These are phyloP conservation scores for Colistium nudipinnis DNA, from an alignment of 2,113 vertebrate species.

Conservation along the genomic window DNA sequence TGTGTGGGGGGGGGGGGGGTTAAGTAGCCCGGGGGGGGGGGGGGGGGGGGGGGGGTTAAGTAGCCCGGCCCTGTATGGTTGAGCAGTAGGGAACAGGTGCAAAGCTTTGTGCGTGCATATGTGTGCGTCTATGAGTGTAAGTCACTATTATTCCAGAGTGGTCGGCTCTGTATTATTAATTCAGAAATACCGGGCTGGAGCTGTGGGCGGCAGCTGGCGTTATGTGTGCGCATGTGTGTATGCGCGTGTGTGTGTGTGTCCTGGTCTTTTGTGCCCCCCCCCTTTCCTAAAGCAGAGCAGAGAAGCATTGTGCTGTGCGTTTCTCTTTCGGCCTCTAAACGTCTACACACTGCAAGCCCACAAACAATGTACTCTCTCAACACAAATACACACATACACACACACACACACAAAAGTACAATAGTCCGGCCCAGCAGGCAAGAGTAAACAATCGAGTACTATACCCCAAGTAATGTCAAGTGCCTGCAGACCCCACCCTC, in stretches of 20 bases:
- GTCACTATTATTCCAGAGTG: constrained; percentile 79
- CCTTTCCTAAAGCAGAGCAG: constrained; percentile 38
- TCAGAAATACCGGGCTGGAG: constrained; percentile 77
- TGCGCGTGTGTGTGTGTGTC: constrained; percentile 27
- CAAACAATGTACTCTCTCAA: constrained; percentile 9
- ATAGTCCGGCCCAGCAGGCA: constrained; percentile 55
- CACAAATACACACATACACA: constrained; percentile 41
- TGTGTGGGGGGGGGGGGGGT: constrained; percentile 29
- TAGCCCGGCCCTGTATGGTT: constrained; percentile 63
- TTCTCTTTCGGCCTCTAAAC: constrained; percentile 57
- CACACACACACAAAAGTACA: constrained; percentile 38
- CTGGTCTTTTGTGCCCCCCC: constrained; percentile 68
- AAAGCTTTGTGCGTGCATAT: constrained; percentile 65
- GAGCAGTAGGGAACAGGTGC: constrained; percentile 80
- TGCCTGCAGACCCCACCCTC: constrained; percentile 1
- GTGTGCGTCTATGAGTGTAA: constrained; percentile 43
- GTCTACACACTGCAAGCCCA: constrained; percentile 43
- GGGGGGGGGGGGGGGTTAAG: constrained; percentile 30
- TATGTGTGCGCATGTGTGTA: constrained; percentile 39
- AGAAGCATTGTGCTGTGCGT: constrained; percentile 50
- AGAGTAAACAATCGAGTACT: constrained; percentile 73
- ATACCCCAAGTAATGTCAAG: constrained; percentile 66
- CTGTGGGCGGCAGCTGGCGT: constrained; percentile 80
- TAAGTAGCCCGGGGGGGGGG: constrained; percentile 40
- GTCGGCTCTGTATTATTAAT: constrained; percentile 82